Conservation (phyloP, 2,113 vertebrate genomes). For the Merops nubicus region DNA sequence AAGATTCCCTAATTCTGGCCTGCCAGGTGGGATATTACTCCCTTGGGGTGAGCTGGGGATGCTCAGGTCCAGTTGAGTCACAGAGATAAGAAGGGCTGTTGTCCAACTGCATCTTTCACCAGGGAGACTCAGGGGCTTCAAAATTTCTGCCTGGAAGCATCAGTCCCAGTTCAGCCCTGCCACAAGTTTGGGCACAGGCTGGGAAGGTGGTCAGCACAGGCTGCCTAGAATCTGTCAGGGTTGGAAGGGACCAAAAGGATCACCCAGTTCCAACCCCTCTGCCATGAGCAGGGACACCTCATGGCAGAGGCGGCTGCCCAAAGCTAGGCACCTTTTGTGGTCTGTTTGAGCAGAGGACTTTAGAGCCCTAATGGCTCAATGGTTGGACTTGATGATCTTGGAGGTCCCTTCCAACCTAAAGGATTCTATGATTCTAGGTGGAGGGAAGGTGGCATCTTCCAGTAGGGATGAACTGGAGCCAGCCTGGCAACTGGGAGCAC, state of each 20-base stretch:
- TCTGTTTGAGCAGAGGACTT: too few species aligned
- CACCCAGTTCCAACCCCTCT: too few species aligned
- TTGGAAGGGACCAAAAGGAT: too few species aligned
- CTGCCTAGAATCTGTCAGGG: too few species aligned
- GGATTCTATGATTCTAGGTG: too few species aligned
- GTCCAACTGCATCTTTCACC: not conserved
- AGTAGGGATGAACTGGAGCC: not conserved
- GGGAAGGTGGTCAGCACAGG: rapidly evolving
- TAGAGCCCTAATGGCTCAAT: too few species aligned
- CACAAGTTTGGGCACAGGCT: not conserved
- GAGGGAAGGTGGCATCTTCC: not conserved
- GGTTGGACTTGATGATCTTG: too few species aligned
- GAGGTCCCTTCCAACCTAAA: too few species aligned
- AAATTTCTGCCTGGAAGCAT: not conserved
- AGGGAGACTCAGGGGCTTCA: not conserved
- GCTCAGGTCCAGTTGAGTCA: rapidly evolving
- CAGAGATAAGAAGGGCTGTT: not conserved
- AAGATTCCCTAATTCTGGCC: not conserved
- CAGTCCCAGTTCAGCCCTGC: rapidly evolving
- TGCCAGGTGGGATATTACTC: not conserved
- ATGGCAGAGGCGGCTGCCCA: too few species aligned
- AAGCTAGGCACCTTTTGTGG: too few species aligned
- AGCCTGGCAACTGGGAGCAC: not conserved
- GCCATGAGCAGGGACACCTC: too few species aligned
- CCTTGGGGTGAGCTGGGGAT: not conserved